Percentiles rank a stretch among this genome's conserved stretches.
phyloP scores from a whole-genome alignment of 2,888 invertebrate species.

The Yponomeuta malinellus region DNA sequence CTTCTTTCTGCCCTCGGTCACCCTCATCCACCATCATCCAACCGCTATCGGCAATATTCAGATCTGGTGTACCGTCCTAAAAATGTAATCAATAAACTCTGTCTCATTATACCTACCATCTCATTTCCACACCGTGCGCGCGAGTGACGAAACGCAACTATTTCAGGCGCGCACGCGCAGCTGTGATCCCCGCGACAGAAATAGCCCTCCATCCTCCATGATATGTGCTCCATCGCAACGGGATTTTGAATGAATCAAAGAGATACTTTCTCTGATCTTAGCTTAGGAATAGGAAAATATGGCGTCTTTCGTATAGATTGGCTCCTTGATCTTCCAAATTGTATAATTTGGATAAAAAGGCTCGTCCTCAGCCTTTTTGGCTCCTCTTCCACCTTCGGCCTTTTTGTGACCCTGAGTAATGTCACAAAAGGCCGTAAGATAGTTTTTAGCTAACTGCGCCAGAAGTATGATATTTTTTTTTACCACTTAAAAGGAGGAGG shows the following conservation, averaged over 20 bases:
- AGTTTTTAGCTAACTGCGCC: too few relatives aligned
- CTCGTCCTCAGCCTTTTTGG: background rate
- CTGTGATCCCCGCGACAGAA: background rate
- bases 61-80: too few relatives aligned
- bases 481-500: too few relatives aligned
- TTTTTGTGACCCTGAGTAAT: background rate
- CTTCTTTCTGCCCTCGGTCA: too few relatives aligned
- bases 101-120: background rate
- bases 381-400: background rate
- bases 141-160: conserved; percentile 5
- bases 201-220: conserved; percentile 5
- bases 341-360: too few relatives aligned
- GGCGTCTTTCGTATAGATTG: background rate
- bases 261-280: too few relatives aligned
- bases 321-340: too few relatives aligned
- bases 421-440: background rate
- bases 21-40: too few relatives aligned
- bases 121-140: background rate
- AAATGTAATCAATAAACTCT: too few relatives aligned
- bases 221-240: background rate
- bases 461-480: too few relatives aligned
- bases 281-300: background rate
- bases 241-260: background rate
- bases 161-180: conserved; percentile 4
- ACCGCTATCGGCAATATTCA: too few relatives aligned